Evolutionary conservation across 2,888 invertebrate species (phyloP).

Genomic region (Iselma pallidipennis): DNA sequence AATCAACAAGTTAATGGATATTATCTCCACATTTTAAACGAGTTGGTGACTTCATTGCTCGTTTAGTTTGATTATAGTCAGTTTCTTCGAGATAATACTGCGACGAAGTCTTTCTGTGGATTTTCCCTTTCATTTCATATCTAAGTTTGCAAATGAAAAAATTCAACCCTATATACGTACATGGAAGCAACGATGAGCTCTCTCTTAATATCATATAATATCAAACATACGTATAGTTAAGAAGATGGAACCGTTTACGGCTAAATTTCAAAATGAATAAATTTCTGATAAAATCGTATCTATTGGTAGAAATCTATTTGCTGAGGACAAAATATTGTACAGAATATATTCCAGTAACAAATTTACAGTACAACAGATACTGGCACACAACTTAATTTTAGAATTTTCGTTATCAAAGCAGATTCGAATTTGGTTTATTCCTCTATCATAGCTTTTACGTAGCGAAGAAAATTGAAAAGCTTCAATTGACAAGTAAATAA

Average conservation of each 20-base stretch:
- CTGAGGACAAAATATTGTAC: too few species aligned
- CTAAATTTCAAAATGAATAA: conserved; percentile 18
- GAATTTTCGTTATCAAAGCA: too few species aligned
- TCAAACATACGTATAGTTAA: conserved; percentile 6
- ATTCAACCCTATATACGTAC: conserved; percentile 20
- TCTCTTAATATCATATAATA: conserved; percentile 13
- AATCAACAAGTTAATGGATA: conserved; percentile 26
- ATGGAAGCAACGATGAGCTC: conserved; percentile 14
- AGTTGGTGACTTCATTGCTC: conserved; percentile 26
- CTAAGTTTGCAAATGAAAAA: conserved; percentile 27
- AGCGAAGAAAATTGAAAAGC: too few species aligned
- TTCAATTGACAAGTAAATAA: too few species aligned
- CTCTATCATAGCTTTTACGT: too few species aligned
- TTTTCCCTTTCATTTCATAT: conserved; percentile 26
- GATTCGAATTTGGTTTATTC: too few species aligned
- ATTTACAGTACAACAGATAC: too few species aligned
- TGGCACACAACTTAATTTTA: too few species aligned
- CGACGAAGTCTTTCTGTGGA: conserved; percentile 19
- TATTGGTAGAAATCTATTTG: too few species aligned
- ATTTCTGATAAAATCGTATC: conserved; percentile 7
- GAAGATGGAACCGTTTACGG: conserved; percentile 16
- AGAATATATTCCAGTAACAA: too few species aligned
- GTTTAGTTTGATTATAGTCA: conserved; percentile 29
- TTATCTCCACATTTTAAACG: not conserved
- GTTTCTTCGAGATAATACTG: conserved; percentile 30